Base-by-base conservation (phyloP, 1,140 invertebrate species). In the Scylla paramamosain region DNA sequence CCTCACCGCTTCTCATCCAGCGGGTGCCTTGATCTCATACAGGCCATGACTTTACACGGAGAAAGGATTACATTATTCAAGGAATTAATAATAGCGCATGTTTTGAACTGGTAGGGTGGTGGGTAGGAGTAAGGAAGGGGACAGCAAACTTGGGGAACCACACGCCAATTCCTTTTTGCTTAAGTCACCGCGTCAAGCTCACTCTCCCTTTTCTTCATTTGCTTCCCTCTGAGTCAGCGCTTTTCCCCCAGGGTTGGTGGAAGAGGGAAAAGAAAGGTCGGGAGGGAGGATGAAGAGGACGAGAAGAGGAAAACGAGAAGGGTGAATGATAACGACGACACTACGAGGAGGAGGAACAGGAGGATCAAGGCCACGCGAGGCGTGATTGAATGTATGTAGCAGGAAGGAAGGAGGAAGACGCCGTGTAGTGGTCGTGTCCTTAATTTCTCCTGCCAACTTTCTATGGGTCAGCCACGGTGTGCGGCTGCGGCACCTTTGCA, bases 361-460 rank as follows among this genome's bases (percentile, higher is more conserved):
- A 59, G 52, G 52, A 59, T 12, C 12, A 39, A 39, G 39, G 16
- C 2, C 52, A 4, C 10, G 52, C 16, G 52, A 77, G 67, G 25
- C 4, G 20, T 77, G 67, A 77, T n/a, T 77, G 28, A 32, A 48
- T 59, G 52, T 59, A 32, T 48, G 32, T 29, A 59, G 46, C 77
- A 25, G 25, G 52, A 77, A 28, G 48, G 31, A 77, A 39, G 39
- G n/a, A 46, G 87, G 52, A 39, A 84, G 45, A 77, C 16, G 77
- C 25, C 83, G 25, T 93, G 92, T 48, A 84, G n/a, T 84, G 67
- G 1, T 93, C 82, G 92, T 92, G 91, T 93, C 77, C 92, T 93
- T 93, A 93, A 93, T 93, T 86, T 93, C 92, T 84, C 92, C 83
- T 86, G 45, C 77, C 82, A 93, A 84, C 82, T 45, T 93, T 93